These are phyloP conservation scores for Cromileptes altivelis DNA, from an alignment of 2,113 vertebrate species.

Conservation along the genomic window DNA sequence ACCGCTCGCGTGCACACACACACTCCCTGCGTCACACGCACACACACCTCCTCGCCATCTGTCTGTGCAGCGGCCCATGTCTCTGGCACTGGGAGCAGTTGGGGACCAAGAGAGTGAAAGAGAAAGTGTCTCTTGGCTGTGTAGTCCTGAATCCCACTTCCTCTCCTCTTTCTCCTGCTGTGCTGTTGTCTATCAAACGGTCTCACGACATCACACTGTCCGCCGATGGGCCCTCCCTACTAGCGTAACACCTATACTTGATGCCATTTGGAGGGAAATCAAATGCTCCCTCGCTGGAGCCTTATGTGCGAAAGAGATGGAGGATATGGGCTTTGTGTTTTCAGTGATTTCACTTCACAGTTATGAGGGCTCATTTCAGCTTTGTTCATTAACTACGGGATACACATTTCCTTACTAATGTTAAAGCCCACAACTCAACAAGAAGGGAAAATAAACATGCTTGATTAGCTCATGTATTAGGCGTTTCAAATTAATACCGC, in stretches of 20 bases:
- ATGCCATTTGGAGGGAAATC: conserved; percentile 31
- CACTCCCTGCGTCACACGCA: conserved; percentile 32
- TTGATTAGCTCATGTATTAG: conserved; percentile 53
- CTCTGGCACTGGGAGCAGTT: conserved; percentile 77
- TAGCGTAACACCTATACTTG: conserved; percentile 22
- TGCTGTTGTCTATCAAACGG: conserved; percentile 69
- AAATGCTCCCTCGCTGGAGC: background rate
- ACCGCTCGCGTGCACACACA: conserved; percentile 25
- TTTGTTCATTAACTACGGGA: conserved; percentile 50
- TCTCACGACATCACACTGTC: conserved; percentile 56
- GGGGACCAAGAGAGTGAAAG: conserved; percentile 68
- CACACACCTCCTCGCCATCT: conserved; percentile 77
- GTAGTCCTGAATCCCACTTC: conserved; percentile 62
- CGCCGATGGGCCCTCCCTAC: conserved; percentile 37
- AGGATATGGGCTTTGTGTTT: background rate
- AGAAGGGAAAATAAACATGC: conserved; percentile 56
- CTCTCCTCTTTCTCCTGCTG: conserved; percentile 58
- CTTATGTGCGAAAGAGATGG: background rate
- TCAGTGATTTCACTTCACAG: conserved; percentile 23
- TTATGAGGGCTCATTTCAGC: conserved; percentile 33
- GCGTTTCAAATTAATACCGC: conserved; percentile 44
- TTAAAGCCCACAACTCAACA: conserved; percentile 42
- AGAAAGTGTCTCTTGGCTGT: conserved; percentile 73
- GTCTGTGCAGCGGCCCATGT: conserved; percentile 79
- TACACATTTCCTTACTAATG: conserved; percentile 24